These are phyloP conservation scores for Natator depressus DNA, from an alignment of 2,113 vertebrate genomes.

Conservation along the genomic window DNA sequence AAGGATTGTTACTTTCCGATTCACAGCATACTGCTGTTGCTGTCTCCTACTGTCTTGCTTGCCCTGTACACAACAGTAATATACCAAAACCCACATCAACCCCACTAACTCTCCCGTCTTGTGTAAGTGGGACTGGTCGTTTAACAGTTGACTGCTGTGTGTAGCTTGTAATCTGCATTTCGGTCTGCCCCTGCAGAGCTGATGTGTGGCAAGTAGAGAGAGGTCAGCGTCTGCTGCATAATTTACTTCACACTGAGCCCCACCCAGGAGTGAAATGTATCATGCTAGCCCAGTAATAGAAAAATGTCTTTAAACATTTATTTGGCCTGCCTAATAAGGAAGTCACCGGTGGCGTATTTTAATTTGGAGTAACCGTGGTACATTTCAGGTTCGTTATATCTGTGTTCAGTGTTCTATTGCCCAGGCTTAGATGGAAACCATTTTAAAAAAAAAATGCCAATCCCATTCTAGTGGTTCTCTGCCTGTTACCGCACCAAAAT, in stretches of 20 bases:
- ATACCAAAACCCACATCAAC: too few species aligned
- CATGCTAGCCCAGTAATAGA: neutral
- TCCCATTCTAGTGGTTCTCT: neutral
- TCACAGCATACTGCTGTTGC: neutral
- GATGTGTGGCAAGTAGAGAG: neutral
- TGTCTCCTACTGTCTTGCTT: neutral
- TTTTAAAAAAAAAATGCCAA: neutral
- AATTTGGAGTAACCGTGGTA: neutral
- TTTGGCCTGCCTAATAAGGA: neutral
- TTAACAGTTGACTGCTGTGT: too few species aligned
- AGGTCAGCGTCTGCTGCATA: neutral
- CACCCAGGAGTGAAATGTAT: too few species aligned
- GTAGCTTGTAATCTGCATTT: neutral
- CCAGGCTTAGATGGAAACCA: neutral
- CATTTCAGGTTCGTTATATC: neutral
- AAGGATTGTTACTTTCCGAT: neutral
- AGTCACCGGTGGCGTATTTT: neutral
- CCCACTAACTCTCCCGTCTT: neutral
- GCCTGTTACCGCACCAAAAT: neutral
- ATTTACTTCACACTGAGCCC: neutral
- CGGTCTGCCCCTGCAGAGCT: neutral
- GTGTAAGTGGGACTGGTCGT: neutral
- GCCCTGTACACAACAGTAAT: neutral
- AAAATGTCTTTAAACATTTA: neutral
- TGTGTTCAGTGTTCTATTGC: neutral